phyloP scores from a whole-genome alignment of 64 coral and sea anemone species.

The Cladopsammia gracilis region DNA sequence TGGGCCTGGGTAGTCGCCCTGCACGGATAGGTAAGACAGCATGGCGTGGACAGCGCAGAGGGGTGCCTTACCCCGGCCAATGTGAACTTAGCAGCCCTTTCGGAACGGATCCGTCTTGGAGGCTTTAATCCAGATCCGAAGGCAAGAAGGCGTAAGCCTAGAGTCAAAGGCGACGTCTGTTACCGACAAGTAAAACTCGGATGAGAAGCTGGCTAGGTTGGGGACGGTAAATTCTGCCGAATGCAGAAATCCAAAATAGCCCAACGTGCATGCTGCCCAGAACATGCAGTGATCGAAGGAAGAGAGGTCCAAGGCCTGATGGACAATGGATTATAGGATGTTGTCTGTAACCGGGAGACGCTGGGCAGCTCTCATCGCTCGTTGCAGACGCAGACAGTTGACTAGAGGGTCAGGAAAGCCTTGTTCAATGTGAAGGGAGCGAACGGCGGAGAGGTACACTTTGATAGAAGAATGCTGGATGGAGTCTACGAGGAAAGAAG shows the following conservation, averaged over 20 bases:
- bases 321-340: no score
- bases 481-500: no score
- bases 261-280: background rate
- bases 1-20: no score
- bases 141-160: background rate
- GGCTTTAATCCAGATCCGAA: constrained; percentile 27
- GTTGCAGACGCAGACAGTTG: background rate
- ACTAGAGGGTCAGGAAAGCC: background rate
- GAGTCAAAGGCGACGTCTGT: background rate
- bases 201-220: background rate
- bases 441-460: background rate
- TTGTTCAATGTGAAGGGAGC: background rate
- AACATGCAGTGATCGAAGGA: no score
- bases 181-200: background rate
- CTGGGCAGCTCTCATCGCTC: background rate
- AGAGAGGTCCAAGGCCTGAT: no score
- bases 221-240: constrained; percentile 37
- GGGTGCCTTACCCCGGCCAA: background rate
- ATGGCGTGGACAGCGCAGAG: no score
- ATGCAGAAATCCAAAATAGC: constrained; percentile 19
- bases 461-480: no score
- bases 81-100: background rate
- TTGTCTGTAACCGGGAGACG: background rate
- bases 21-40: no score
- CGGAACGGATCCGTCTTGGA: constrained; percentile 58